phyloP scores from a whole-genome alignment of 1,140 invertebrate genomes.

The Sinonovacula constricta region DNA sequence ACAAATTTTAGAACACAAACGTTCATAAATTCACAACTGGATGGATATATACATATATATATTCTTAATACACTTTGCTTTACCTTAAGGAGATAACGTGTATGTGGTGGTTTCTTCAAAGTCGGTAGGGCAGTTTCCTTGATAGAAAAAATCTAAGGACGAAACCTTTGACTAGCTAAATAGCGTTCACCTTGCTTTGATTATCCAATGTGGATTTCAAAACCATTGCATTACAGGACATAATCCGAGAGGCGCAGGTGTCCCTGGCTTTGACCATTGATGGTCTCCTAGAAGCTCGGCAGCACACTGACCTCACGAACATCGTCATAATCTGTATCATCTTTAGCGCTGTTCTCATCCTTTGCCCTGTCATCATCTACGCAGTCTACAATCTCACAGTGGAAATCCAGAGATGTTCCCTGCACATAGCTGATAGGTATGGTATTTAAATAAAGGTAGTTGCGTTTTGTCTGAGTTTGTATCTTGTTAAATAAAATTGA shows the following conservation, averaged over 20 bases:
- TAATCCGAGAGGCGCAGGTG: not conserved
- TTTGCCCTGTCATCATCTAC: constrained; percentile 62
- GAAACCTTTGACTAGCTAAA: not conserved
- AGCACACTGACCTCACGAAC: not conserved
- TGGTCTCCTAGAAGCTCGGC: not conserved
- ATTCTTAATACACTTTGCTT: too few species aligned
- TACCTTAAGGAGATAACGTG: too few species aligned
- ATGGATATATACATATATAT: too few species aligned
- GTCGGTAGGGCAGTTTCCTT: not conserved
- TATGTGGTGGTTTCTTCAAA: too few species aligned
- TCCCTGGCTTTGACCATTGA: not conserved
- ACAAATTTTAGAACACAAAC: too few species aligned
- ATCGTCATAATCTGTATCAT: constrained; percentile 10
- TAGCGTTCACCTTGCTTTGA: not conserved
- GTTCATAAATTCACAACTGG: too few species aligned
- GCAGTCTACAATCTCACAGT: constrained; percentile 65
- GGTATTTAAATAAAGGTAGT: too few species aligned
- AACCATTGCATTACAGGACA: not conserved
- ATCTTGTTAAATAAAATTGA: too few species aligned
- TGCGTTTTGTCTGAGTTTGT: too few species aligned
- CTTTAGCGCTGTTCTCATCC: constrained; percentile 51
- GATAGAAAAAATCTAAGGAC: not conserved
- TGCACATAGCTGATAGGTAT: constrained; percentile 63
- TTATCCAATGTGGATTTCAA: not conserved
- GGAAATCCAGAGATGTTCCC: constrained; percentile 66